phyloP scores from a whole-genome alignment of 2,113 vertebrate species.

The Seriola aureovittata region DNA sequence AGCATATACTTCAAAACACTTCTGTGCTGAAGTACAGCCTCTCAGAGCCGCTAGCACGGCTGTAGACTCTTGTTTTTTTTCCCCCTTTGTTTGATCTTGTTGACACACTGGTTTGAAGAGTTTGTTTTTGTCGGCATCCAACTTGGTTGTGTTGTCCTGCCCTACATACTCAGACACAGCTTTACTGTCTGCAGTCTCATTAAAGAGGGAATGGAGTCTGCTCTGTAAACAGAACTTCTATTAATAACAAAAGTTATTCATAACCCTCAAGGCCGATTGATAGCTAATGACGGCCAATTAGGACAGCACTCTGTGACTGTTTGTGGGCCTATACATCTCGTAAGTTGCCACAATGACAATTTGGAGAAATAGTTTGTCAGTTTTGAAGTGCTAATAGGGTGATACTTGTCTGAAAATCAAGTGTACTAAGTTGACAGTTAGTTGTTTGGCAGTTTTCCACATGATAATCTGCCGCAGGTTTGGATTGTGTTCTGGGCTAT shows the following conservation, averaged over 20 bases:
- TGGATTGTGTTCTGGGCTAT: slow-evolving; percentile 37
- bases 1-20: background rate
- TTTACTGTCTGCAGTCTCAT: slow-evolving; percentile 45
- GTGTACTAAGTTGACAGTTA: slow-evolving; percentile 8
- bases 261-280: slow-evolving; percentile 62
- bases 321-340: slow-evolving; percentile 23
- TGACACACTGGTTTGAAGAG: background rate
- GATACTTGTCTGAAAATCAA: slow-evolving; percentile 13
- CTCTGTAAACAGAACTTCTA: slow-evolving; percentile 48
- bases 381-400: background rate
- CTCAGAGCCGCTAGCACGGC: background rate
- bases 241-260: slow-evolving; percentile 61
- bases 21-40: background rate
- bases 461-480: slow-evolving; percentile 35
- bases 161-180: slow-evolving; percentile 50
- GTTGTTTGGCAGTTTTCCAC: slow-evolving; percentile 27
- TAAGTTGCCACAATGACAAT: slow-evolving; percentile 33
- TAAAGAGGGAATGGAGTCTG: slow-evolving; percentile 55
- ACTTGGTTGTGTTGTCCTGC: slow-evolving; percentile 32
- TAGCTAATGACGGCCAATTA: slow-evolving; percentile 61
- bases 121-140: slow-evolving; percentile 27
- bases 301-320: slow-evolving; percentile 55
- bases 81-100: background rate
- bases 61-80: background rate
- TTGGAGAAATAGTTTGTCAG: slow-evolving; percentile 22